These are phyloP conservation scores for Hiodon alosoides DNA, from an alignment of 2,113 vertebrate genomes.

Conservation along the genomic window DNA sequence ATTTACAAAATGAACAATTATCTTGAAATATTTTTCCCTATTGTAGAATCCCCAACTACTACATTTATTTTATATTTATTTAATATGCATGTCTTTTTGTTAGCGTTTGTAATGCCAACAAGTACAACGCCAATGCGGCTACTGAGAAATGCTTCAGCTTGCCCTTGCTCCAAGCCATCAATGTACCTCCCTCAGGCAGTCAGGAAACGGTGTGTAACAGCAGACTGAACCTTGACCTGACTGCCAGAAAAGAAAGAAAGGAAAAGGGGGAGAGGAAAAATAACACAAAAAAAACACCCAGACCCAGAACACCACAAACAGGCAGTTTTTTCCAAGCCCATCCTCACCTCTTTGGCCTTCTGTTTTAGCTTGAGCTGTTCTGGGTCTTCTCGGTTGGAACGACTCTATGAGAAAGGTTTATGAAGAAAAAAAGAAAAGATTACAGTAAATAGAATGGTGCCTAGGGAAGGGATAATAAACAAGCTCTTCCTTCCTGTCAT, in stretches of 20 bases:
- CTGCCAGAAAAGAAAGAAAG: conserved; percentile 59
- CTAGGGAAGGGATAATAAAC: neutral
- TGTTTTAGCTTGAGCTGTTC: conserved; percentile 85
- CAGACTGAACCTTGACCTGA: conserved; percentile 78
- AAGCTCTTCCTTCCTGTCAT: neutral
- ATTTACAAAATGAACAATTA: conserved; percentile 99
- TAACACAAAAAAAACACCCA: conserved; percentile 37
- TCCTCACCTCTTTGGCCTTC: conserved; percentile 83
- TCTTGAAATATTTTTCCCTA: conserved; percentile 85
- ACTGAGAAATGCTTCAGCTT: conserved; percentile 66
- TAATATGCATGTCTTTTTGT: neutral
- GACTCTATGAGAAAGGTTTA: conserved; percentile 66
- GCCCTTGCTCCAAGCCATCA: conserved; percentile 73
- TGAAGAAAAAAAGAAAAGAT: conserved; percentile 34
- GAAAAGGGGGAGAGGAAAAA: conserved; percentile 36
- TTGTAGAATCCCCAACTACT: conserved; percentile 61
- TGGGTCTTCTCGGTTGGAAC: conserved; percentile 81
- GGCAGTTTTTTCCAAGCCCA: conserved; percentile 25
- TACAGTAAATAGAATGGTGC: neutral
- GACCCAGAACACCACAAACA: conserved; percentile 9
- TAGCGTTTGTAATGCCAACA: neutral
- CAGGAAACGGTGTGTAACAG: conserved; percentile 71
- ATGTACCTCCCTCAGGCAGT: conserved; percentile 73
- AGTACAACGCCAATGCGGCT: neutral
- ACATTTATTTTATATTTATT: neutral